A percentile compares a stretch with the other conserved stretches of the same genome.
phyloP scores from a whole-genome alignment of 2,888 invertebrate species.

The Lottia scabra region DNA sequence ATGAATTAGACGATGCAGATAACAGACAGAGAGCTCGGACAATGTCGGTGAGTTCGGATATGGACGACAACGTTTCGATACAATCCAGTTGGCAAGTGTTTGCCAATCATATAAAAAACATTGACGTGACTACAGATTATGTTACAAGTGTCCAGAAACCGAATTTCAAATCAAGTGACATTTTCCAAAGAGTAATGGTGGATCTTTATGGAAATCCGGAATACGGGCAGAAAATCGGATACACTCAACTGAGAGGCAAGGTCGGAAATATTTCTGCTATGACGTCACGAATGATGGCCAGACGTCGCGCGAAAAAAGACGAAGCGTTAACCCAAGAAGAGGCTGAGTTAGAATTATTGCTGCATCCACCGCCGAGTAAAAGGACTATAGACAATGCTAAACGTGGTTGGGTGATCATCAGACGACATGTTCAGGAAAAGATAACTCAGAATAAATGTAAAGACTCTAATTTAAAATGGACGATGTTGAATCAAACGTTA shows the following conservation, averaged over 20 bases:
- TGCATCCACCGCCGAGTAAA: slow-evolving; percentile 18
- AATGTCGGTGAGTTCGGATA: neutral
- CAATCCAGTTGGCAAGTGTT: slow-evolving; percentile 39
- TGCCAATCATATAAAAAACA: slow-evolving; percentile 44
- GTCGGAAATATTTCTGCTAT: neutral
- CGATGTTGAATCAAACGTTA: slow-evolving; percentile 50
- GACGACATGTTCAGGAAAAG: slow-evolving; percentile 48
- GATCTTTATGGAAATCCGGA: slow-evolving; percentile 52
- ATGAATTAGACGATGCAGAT: neutral
- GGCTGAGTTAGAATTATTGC: slow-evolving; percentile 31
- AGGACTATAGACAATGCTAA: slow-evolving; percentile 28
- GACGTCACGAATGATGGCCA: neutral
- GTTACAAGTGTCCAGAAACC: slow-evolving; percentile 39
- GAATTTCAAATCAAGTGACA: slow-evolving; percentile 47
- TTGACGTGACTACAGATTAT: slow-evolving; percentile 39
- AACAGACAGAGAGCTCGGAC: neutral
- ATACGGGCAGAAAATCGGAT: slow-evolving; percentile 28
- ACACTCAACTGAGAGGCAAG: neutral
- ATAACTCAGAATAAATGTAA: slow-evolving; percentile 41
- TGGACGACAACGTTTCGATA: neutral
- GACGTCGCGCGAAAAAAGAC: slow-evolving; percentile 16
- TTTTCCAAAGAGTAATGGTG: slow-evolving; percentile 51
- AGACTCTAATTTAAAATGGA: slow-evolving; percentile 45
- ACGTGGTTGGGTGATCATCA: slow-evolving; percentile 51
- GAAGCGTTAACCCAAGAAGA: slow-evolving; percentile 2